Percentiles rank a stretch among this genome's conserved stretches.
Evolutionary conservation across 2,113 vertebrate genomes (phyloP).

Genomic region (Trogon melanurus): DNA sequence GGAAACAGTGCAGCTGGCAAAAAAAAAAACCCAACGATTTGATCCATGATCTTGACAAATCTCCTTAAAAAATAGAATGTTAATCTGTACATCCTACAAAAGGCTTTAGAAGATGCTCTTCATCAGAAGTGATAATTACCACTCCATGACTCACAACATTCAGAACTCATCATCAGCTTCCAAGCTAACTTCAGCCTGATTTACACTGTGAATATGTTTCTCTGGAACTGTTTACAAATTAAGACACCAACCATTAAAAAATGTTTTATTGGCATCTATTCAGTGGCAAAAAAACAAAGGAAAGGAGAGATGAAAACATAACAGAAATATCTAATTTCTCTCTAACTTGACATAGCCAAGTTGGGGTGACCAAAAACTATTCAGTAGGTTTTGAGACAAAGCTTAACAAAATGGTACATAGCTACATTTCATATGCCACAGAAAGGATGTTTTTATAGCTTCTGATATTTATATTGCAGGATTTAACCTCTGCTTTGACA

Average conservation of each 20-base stretch:
- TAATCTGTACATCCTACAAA: neutral
- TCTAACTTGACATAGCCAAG: neutral
- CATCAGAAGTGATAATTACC: neutral
- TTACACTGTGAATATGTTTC: neutral
- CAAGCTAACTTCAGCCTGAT: neutral
- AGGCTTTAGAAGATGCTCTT: neutral
- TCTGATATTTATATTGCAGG: neutral
- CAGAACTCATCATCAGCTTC: neutral
- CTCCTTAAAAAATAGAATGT: neutral
- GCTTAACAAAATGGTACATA: neutral
- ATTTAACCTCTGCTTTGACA: neutral
- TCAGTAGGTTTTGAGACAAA: slow-evolving; percentile 16
- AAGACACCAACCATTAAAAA: neutral
- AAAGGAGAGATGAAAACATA: neutral
- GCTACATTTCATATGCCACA: slow-evolving; percentile 2
- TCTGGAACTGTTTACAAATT: slow-evolving; percentile 18
- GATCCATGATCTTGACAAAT: neutral
- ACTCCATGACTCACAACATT: neutral
- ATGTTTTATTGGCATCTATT: neutral
- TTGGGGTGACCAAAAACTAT: neutral
- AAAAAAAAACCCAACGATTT: neutral
- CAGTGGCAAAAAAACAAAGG: neutral
- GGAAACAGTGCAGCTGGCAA: neutral
- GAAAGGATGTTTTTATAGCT: neutral
- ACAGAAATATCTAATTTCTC: neutral